phyloP scores from a whole-genome alignment of 92 coral and sea anemone genomes.

The Ricordea florida region DNA sequence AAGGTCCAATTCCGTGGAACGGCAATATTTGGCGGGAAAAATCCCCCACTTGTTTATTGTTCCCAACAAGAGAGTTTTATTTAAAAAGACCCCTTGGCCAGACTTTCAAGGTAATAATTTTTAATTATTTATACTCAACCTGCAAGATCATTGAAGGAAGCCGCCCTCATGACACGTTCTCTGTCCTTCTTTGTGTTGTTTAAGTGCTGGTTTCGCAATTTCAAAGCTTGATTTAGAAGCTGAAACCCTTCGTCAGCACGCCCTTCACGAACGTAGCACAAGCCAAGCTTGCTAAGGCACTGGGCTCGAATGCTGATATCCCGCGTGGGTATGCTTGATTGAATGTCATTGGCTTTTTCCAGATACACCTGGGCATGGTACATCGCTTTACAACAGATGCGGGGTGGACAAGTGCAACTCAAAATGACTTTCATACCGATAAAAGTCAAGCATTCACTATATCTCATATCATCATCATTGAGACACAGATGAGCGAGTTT shows the following conservation, averaged over 20 bases:
- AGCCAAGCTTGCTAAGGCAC: conserved; percentile 49
- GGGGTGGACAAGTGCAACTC: conserved; percentile 43
- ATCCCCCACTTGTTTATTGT: too few species aligned
- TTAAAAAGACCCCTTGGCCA: too few species aligned
- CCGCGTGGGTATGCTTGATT: not conserved
- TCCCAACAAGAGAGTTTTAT: too few species aligned
- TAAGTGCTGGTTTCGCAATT: not conserved
- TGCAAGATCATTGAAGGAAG: conserved; percentile 58
- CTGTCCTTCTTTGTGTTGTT: not conserved
- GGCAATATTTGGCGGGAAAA: too few species aligned
- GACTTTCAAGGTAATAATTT: not conserved
- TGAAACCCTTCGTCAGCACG: conserved; percentile 1
- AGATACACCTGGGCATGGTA: conserved; percentile 24
- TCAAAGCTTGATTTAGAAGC: conserved; percentile 16
- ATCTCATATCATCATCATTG: not conserved
- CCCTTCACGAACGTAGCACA: conserved; percentile 39
- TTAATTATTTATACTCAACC: conserved; percentile 11
- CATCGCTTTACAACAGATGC: conserved; percentile 13
- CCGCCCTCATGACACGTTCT: conserved; percentile 50
- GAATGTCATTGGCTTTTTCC: conserved; percentile 1
- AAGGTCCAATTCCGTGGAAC: too few species aligned
- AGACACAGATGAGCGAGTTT: conserved; percentile 25
- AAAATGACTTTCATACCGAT: conserved; percentile 43
- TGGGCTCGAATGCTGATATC: conserved; percentile 17
- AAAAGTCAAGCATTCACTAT: conserved; percentile 44